Percentiles rank a stretch among this genome's conserved stretches.
These are phyloP conservation scores for Manacus vitellinus DNA, from an alignment of 2,113 vertebrate genomes.

Conservation along the genomic window DNA sequence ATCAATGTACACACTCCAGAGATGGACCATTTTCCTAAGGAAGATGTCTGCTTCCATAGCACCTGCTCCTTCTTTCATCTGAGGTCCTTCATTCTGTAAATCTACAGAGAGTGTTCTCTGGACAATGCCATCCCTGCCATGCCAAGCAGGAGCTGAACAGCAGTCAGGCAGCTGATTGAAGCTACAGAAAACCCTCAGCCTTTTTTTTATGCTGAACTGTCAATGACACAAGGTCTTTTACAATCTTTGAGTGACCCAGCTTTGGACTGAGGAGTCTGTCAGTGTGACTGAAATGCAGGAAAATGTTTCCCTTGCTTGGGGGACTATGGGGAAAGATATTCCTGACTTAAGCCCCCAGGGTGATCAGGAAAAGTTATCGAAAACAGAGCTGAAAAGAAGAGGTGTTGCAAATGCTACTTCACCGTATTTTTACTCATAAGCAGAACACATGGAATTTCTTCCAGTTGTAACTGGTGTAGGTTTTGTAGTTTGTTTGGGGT, in stretches of 20 bases:
- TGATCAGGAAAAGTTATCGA: not conserved
- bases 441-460: not conserved
- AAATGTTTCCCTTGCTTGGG: not conserved
- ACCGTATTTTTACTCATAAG: not conserved
- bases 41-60: not conserved
- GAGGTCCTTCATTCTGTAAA: not conserved
- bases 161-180: not conserved
- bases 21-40: not conserved
- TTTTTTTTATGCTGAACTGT: not conserved
- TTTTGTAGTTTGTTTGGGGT: not conserved
- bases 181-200: not conserved
- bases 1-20: not conserved
- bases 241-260: not conserved
- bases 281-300: not conserved
- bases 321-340: not conserved
- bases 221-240: not conserved
- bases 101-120: not conserved
- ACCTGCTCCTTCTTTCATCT: not conserved
- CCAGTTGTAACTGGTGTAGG: not conserved
- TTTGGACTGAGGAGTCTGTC: not conserved
- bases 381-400: not conserved
- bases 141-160: not conserved
- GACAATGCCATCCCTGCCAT: not conserved
- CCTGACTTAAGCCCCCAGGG: not conserved
- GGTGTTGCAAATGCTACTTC: not conserved